Base-by-base conservation (phyloP, 2,888 invertebrate species). In the Pyralis farinalis region DNA sequence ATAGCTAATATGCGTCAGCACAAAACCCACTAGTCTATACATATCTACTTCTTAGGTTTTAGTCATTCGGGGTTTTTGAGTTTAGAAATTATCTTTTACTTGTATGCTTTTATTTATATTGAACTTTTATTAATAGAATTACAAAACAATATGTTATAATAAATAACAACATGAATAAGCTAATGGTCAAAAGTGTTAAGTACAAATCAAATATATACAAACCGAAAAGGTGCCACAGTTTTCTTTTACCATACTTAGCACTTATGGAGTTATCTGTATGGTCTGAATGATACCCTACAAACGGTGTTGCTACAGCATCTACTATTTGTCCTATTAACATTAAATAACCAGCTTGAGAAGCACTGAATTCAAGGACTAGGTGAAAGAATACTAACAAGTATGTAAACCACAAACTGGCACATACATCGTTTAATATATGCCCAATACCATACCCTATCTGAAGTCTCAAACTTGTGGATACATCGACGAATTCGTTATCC, bases 331-430 rank as follows among this genome's bases (percentile, higher is more conserved):
- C 97, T 57, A 96, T 91, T 46, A 97, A 88, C 78, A 97, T 91
- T 37, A 96, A 81, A 34, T 91, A 80, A 16, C 92, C 92, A 16
- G 92, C 91, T 48, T 90, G 91, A 21, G 84, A 76, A 21, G 91
- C 84, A 54, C 82, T 87, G 61, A 92, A 90, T 60, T 90, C 87
- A 32, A 92, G 71, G 25, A 92, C 90, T 57, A 92, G 81, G 71
- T 92, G 91, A 51, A 96, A 94, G 78, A 93, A 98, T 37, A 98
- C 93, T 56, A 98, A 89, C 34, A 96, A 91, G 76, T 98, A 98
- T 1, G 95, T 95, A 78, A 98, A 98, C 97, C 98, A 98, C 91
- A 98, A 94, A 44, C 96, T 95, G 10, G 97, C 96, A 79, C 96
- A 96, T 30, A 98, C 91, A 81, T 98, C 98, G 77, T 98, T 98